A percentile compares a stretch with the other conserved stretches of the same genome.
Conservation (phyloP, 2,113 vertebrate species). For the Poeciliopsis turrubarensis region DNA sequence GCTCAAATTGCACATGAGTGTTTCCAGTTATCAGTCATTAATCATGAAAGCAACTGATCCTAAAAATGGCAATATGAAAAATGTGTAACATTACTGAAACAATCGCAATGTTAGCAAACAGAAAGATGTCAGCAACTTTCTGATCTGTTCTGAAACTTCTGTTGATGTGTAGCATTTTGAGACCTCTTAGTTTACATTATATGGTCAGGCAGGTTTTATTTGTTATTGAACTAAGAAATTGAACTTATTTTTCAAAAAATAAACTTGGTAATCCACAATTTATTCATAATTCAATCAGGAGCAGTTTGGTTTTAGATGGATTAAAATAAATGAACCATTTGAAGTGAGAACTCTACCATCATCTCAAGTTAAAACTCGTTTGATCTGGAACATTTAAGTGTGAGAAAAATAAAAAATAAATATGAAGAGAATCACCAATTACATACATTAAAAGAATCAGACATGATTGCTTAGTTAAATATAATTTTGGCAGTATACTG, state of each 20-base stretch:
- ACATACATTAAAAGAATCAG: not conserved
- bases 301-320: not conserved
- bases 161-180: too few relatives aligned
- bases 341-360: not conserved
- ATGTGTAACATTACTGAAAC: not conserved
- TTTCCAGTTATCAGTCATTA: not conserved
- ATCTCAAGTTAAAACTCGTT: not conserved
- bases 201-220: not conserved
- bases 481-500: not conserved
- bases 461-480: not conserved
- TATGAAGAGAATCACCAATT: not conserved
- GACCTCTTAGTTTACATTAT: too few relatives aligned
- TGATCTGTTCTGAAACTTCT: too few relatives aligned
- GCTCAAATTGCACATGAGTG: not conserved
- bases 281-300: not conserved
- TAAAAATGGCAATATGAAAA: not conserved
- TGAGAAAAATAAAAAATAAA: not conserved
- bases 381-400: not conserved
- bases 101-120: too few relatives aligned
- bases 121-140: too few relatives aligned
- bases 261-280: not conserved
- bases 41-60: not conserved
- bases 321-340: not conserved
- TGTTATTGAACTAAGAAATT: not conserved
- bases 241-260: too few relatives aligned